These are phyloP conservation scores for Chrysotoxum bicinctum DNA, from an alignment of 2,888 invertebrate species.

Conservation along the genomic window DNA sequence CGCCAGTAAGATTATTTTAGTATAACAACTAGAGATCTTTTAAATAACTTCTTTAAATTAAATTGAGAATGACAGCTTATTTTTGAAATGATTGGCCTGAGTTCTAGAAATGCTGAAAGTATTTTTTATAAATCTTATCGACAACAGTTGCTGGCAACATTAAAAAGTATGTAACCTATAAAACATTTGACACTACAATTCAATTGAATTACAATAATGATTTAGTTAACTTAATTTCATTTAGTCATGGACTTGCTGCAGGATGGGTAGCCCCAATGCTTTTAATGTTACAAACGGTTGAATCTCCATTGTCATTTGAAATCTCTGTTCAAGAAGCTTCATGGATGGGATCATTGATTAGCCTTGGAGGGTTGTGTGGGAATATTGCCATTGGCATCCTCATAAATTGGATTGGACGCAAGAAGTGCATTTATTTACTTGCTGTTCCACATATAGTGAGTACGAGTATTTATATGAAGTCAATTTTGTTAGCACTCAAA, in stretches of 20 bases:
- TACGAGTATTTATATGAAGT: background rate
- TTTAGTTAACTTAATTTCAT: conserved; percentile 77
- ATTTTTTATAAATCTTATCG: conserved; percentile 39
- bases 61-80: background rate
- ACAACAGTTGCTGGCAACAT: conserved; percentile 33
- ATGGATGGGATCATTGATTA: conserved; percentile 78
- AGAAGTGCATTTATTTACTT: conserved; percentile 76
- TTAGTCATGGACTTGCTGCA: conserved; percentile 78
- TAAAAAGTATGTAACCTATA: conserved; percentile 35
- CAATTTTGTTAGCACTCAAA: too few relatives aligned
- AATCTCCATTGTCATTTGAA: conserved; percentile 75
- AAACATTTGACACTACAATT: background rate
- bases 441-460: conserved; percentile 78
- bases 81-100: background rate
- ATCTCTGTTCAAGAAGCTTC: conserved; percentile 77
- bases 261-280: conserved; percentile 80
- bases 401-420: conserved; percentile 77
- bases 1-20: background rate
- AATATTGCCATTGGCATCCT: conserved; percentile 77
- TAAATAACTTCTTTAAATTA: background rate
- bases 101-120: conserved; percentile 36
- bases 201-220: background rate
- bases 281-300: conserved; percentile 74
- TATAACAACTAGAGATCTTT: background rate
- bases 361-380: conserved; percentile 78